Conservation (phyloP, 2,797 vertebrate species). For the Enteromius thamalakanensis region DNA sequence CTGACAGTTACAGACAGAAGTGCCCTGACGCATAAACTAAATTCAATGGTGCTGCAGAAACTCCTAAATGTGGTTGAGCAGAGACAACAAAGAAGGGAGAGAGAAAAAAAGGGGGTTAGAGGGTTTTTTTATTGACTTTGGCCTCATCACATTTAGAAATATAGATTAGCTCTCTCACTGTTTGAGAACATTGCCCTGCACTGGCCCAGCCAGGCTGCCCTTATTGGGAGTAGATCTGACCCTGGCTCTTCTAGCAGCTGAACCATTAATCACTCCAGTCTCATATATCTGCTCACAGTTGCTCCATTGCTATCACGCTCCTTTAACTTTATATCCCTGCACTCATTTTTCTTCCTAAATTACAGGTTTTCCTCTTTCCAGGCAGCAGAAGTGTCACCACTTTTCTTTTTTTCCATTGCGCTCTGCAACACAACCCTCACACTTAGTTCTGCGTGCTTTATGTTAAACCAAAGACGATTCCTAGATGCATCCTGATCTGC, state of each 20-base stretch:
- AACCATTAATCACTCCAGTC: slow-evolving; percentile 65
- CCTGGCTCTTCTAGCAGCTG: slow-evolving; percentile 67
- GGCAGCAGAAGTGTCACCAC: neutral
- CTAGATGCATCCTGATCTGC: slow-evolving; percentile 23
- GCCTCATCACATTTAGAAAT: slow-evolving; percentile 12
- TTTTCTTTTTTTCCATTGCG: neutral
- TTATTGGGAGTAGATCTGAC: slow-evolving; percentile 64
- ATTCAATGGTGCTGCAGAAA: neutral
- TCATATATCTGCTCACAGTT: slow-evolving; percentile 67
- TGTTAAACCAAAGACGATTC: neutral
- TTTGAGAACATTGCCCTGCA: slow-evolving; percentile 14
- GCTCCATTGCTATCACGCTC: slow-evolving; percentile 36
- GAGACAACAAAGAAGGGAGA: neutral
- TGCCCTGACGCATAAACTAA: neutral
- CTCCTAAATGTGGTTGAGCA: neutral
- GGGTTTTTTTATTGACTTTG: slow-evolving; percentile 35
- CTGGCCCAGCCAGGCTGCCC: slow-evolving; percentile 53
- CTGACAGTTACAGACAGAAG: neutral
- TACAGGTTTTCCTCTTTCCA: neutral
- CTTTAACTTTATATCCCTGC: neutral
- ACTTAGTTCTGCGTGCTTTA: neutral
- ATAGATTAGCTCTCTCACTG: slow-evolving; percentile 10
- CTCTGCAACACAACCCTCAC: neutral
- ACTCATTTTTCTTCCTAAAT: slow-evolving; percentile 14
- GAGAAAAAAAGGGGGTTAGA: neutral